Evolutionary conservation across 2,797 vertebrate genomes (phyloP), one percentile per base, ranked within the genome.

Genomic region (Tokudaia tokunoshimensis): DNA sequence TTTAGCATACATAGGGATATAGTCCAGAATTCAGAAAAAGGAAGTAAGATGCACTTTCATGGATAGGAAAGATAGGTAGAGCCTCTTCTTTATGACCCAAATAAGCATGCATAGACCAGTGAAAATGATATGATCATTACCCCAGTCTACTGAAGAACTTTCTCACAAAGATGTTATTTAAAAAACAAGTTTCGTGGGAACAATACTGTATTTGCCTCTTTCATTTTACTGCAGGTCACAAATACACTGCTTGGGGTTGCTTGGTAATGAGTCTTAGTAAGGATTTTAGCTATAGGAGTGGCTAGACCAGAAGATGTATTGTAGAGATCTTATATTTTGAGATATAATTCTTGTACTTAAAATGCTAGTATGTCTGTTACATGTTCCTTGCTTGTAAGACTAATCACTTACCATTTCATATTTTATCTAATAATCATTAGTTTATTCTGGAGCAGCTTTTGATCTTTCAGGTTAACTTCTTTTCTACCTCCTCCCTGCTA

Each of bases 321-420:
- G 17, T 89, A 37, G 76, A 94, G 52, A 20, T 78, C 57, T 92
- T 89, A 50, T 61, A 44, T 92, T 96, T 57, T 92, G 75, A 90
- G 8, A 86, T 52, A 19, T 29, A 85, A 67, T 70, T 89, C 57
- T 72, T 26, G 50, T 84, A 65, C 20, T 72, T 72, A 94, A 88
- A 78, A 83, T 19, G 29, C 6, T 93, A n/a, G 55, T 96, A 63
- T 72, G 31, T 65, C 63, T 80, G 82, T 95, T 83, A 74, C 34
- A 79, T 37, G 76, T 26, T 52, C 50, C 1, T 22, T 41, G 82
- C 61, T 72, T 93, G 85, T 92, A 72, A 95, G 92, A 24, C 59
- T 52, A 93, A 6, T 91, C 31, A 88, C 24, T 83, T 83, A 41
- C n/a, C 29, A 72, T 88, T 92, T 95, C 74, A 70, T 70, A 26